Conservation (phyloP, 2,888 invertebrate species). For the Physocephala rufipes region DNA sequence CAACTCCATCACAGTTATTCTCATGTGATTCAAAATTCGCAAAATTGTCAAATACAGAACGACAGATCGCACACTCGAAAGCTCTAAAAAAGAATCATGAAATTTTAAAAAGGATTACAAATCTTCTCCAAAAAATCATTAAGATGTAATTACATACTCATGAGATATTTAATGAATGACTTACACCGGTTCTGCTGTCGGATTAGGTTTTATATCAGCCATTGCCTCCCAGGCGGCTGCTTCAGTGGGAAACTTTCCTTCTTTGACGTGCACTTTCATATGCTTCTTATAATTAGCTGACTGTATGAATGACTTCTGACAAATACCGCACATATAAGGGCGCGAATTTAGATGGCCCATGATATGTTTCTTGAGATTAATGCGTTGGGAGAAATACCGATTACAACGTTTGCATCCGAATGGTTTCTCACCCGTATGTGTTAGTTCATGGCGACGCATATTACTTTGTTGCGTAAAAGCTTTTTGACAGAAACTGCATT, state of each 20-base stretch:
- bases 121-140: background rate
- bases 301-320: conserved; percentile 63
- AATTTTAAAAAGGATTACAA: background rate
- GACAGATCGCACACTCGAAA: conserved; percentile 62
- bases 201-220: conserved; percentile 55
- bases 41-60: conserved; percentile 61
- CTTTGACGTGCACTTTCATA: conserved; percentile 59
- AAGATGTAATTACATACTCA: background rate
- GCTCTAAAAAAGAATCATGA: conserved; percentile 49
- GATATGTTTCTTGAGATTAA: conserved; percentile 65
- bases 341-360: conserved; percentile 63
- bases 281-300: conserved; percentile 63
- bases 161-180: conserved; percentile 41
- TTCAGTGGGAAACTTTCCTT: conserved; percentile 56
- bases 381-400: conserved; percentile 63
- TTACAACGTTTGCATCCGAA: conserved; percentile 64
- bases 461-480: conserved; percentile 65
- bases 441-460: conserved; percentile 64
- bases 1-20: conserved; percentile 54
- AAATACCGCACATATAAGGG: conserved; percentile 61
- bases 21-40: conserved; percentile 62
- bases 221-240: conserved; percentile 54
- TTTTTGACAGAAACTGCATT: conserved; percentile 62
- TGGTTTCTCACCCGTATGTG: conserved; percentile 64
- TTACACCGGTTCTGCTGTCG: conserved; percentile 54